Evolutionary conservation across 2,113 vertebrate genomes (phyloP).

Genomic region (Podilymbus podiceps): DNA sequence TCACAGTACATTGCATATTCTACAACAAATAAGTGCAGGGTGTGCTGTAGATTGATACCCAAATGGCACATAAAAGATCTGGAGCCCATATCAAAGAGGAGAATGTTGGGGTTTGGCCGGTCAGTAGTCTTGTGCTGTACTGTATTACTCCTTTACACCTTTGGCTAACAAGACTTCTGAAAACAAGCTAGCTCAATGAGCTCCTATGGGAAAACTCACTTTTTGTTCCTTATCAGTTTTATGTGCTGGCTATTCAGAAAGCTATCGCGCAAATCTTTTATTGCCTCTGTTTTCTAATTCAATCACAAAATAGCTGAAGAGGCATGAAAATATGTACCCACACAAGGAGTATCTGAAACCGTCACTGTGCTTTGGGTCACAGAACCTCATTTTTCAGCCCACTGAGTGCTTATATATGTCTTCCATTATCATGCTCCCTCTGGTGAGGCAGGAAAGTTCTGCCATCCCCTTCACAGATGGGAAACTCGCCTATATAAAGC

Average conservation of each 20-base stretch:
- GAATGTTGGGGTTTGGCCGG: not conserved
- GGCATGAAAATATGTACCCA: not conserved
- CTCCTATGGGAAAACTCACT: not conserved
- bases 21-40: not conserved
- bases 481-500: not conserved
- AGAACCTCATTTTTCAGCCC: not conserved
- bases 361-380: not conserved
- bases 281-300: not conserved
- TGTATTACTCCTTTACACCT: not conserved
- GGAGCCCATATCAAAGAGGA: slow-evolving; percentile 7
- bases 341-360: not conserved
- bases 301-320: not conserved
- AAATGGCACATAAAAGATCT: slow-evolving; percentile 12
- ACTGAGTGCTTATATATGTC: not conserved
- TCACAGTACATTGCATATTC: not conserved
- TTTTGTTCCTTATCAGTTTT: not conserved
- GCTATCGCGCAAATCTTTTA: not conserved
- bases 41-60: not conserved
- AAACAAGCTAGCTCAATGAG: not conserved
- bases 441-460: not conserved
- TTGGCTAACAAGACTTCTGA: not conserved
- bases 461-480: not conserved
- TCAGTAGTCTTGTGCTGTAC: not conserved
- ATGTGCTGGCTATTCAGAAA: not conserved
- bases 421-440: not conserved